phyloP scores from a whole-genome alignment of 1,140 invertebrate species.

The Listronotus oregonensis region DNA sequence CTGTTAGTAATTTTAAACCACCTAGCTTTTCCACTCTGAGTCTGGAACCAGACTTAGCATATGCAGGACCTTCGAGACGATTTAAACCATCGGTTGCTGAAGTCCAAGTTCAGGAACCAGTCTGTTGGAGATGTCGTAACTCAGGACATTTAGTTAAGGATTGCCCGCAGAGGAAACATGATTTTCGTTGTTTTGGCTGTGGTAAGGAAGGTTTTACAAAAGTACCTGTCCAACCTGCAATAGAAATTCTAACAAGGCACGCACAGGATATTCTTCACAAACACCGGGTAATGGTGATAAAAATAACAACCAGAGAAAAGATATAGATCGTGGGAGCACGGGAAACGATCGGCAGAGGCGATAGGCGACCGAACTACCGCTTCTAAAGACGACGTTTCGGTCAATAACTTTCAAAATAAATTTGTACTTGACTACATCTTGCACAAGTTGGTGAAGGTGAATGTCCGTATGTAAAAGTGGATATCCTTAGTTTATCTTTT shows the following conservation, averaged over 20 bases:
- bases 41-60: conserved; percentile 4
- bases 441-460: not conserved
- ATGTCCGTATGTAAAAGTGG: conserved; percentile 6
- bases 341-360: conserved; percentile 2
- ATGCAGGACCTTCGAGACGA: not conserved
- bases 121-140: conserved; percentile 1
- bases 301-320: too few species aligned
- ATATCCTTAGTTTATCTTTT: not conserved
- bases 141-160: not conserved
- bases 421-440: conserved; percentile 4
- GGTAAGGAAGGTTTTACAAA: not conserved
- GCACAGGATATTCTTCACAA: not conserved
- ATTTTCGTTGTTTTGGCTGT: conserved; percentile 7
- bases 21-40: not conserved
- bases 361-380: not conserved
- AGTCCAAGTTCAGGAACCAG: not conserved
- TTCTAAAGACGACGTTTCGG: not conserved
- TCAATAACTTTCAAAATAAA: not conserved
- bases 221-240: not conserved
- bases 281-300: too few species aligned
- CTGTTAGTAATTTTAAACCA: conserved; percentile 4
- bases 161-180: not conserved
- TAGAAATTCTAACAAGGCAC: not conserved
- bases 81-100: not conserved
- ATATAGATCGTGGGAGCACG: too few species aligned